phyloP scores from a whole-genome alignment of 2,113 vertebrate genomes.

The Gavialis gangeticus region DNA sequence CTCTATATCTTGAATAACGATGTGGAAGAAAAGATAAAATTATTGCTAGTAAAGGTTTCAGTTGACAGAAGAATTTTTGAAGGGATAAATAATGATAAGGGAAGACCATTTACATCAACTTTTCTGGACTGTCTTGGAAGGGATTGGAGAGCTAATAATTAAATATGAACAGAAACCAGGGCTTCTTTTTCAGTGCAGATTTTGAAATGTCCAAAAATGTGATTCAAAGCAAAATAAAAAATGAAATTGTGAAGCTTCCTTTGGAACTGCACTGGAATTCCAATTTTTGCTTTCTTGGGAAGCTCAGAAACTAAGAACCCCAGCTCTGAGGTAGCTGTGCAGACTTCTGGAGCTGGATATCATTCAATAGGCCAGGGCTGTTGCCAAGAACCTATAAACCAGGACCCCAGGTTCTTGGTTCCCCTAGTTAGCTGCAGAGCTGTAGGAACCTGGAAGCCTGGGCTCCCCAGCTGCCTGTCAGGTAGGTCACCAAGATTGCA shows the following conservation, averaged over 20 bases:
- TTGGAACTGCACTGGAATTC: neutral
- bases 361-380: accelerated
- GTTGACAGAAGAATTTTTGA: neutral
- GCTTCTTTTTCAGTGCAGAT: too few relatives aligned
- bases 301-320: neutral
- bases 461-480: accelerated
- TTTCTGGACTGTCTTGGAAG: neutral
- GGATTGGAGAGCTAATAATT: too few relatives aligned
- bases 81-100: neutral
- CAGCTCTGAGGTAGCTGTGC: accelerated
- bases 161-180: too few relatives aligned
- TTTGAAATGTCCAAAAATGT: too few relatives aligned
- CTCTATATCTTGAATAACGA: neutral
- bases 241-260: neutral
- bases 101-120: neutral
- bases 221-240: neutral
- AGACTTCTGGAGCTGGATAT: neutral
- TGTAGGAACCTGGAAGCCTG: neutral
- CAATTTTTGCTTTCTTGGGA: accelerated
- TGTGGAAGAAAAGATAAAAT: neutral
- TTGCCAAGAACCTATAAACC: neutral
- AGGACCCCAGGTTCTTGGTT: neutral
- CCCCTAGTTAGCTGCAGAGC: accelerated
- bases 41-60: neutral
- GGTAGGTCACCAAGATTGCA: neutral